phyloP scores from a whole-genome alignment of 2,797 vertebrate species.

The Cercopithecus petaurista region DNA sequence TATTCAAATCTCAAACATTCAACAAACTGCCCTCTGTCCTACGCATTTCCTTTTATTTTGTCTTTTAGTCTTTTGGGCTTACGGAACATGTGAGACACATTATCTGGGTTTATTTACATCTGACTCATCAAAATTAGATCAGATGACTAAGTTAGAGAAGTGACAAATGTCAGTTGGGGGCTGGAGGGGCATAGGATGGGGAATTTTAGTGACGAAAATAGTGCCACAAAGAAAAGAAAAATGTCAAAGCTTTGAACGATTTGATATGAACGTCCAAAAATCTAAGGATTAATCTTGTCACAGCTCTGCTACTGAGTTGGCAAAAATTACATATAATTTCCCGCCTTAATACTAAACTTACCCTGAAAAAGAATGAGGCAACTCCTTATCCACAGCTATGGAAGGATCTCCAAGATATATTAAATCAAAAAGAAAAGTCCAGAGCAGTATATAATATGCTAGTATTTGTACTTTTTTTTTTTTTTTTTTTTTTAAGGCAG shows the following conservation, averaged over 20 bases:
- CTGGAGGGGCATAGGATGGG: not conserved
- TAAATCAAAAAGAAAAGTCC: not conserved
- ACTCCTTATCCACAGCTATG: not conserved
- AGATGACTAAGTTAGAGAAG: not conserved
- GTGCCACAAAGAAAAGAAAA: not conserved
- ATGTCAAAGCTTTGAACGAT: not conserved
- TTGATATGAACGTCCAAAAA: not conserved
- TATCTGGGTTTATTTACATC: not conserved
- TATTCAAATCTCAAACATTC: not conserved
- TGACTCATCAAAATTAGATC: not conserved
- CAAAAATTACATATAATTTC: not conserved
- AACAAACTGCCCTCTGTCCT: not conserved
- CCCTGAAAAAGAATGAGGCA: not conserved
- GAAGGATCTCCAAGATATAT: not conserved
- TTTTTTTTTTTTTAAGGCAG: not conserved
- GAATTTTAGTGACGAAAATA: not conserved
- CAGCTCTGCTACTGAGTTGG: not conserved
- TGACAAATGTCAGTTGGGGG: not conserved
- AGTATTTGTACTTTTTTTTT: not conserved
- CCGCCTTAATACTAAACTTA: not conserved
- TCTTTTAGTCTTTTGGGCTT: not conserved
- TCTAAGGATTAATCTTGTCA: not conserved
- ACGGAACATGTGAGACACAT: not conserved
- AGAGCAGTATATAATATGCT: not conserved
- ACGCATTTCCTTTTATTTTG: not conserved